These are phyloP conservation scores for Vanacampus margaritifer DNA, from an alignment of 2,113 vertebrate genomes.

Conservation along the genomic window DNA sequence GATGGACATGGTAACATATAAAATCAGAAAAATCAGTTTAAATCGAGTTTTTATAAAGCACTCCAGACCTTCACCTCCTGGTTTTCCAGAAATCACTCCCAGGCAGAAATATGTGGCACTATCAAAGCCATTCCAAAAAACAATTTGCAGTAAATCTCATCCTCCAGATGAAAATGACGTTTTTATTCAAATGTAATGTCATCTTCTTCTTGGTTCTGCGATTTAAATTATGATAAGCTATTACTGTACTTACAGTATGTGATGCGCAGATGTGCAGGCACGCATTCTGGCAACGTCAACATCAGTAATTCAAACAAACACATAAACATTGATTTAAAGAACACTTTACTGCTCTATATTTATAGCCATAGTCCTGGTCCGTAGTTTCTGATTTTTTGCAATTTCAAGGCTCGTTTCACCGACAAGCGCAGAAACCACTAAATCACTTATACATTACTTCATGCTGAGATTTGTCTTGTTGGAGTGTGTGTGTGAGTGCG, in stretches of 20 bases:
- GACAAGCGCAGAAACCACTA: constrained; percentile 63
- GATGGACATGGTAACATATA: not conserved
- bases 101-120: constrained; percentile 5
- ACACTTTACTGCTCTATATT: constrained; percentile 61
- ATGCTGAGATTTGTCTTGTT: constrained; percentile 41
- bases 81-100: not conserved
- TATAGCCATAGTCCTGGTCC: constrained; percentile 45
- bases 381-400: constrained; percentile 67
- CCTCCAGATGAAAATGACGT: constrained; percentile 47
- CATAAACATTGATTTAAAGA: constrained; percentile 30
- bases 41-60: not conserved
- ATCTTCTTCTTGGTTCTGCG: constrained; percentile 22
- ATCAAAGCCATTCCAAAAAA: constrained; percentile 52
- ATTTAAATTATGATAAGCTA: constrained; percentile 54
- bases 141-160: constrained; percentile 60
- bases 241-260: constrained; percentile 49
- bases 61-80: not conserved
- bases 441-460: constrained; percentile 67
- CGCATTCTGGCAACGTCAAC: not conserved
- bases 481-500: constrained; percentile 19
- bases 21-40: not conserved
- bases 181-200: constrained; percentile 58
- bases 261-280: not conserved
- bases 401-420: constrained; percentile 79
- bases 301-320: constrained; percentile 10